These are phyloP conservation scores for Catocala fraxini DNA, from an alignment of 2,888 invertebrate genomes.

Conservation along the genomic window DNA sequence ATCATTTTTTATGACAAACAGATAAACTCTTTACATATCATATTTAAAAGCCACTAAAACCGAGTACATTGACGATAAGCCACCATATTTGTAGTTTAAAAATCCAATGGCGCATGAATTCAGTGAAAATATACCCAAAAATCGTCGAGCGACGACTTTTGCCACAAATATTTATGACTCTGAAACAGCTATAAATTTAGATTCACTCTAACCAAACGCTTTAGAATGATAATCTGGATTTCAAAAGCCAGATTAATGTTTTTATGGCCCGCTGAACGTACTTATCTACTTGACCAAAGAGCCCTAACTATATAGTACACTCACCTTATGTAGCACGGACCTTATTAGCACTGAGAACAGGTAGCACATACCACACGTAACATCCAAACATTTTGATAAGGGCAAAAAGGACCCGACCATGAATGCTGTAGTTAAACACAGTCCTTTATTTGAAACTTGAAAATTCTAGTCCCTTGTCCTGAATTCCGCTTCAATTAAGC, in stretches of 20 bases:
- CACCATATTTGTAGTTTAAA: slow-evolving; percentile 22
- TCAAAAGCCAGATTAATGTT: slow-evolving; percentile 20
- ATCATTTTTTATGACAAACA: slow-evolving; percentile 28
- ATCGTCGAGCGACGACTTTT: slow-evolving; percentile 19
- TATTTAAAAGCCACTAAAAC: slow-evolving; percentile 27
- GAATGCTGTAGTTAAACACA: slow-evolving; percentile 27
- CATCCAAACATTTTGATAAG: slow-evolving; percentile 40
- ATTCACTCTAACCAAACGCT: slow-evolving; percentile 25
- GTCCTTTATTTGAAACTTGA: slow-evolving; percentile 38
- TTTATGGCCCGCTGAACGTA: slow-evolving; percentile 22
- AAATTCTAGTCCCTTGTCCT: slow-evolving; percentile 23
- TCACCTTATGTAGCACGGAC: slow-evolving; percentile 24
- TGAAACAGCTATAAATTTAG: slow-evolving; percentile 38
- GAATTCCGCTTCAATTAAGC: slow-evolving; percentile 36
- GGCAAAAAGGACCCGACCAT: slow-evolving; percentile 26
- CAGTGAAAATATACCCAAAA: slow-evolving; percentile 16
- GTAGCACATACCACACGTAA: slow-evolving; percentile 25
- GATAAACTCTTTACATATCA: slow-evolving; percentile 31
- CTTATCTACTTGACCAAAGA: slow-evolving; percentile 6
- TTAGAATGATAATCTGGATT: slow-evolving; percentile 31
- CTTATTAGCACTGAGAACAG: slow-evolving; percentile 38
- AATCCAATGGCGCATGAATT: slow-evolving; percentile 20
- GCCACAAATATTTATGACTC: slow-evolving; percentile 27
- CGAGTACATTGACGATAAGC: slow-evolving; percentile 23
- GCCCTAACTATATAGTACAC: background rate